Percentiles rank a stretch among this genome's conserved stretches.
Evolutionary conservation across 2,797 vertebrate genomes (phyloP).

Genomic region (Sebastes melanostomus): DNA sequence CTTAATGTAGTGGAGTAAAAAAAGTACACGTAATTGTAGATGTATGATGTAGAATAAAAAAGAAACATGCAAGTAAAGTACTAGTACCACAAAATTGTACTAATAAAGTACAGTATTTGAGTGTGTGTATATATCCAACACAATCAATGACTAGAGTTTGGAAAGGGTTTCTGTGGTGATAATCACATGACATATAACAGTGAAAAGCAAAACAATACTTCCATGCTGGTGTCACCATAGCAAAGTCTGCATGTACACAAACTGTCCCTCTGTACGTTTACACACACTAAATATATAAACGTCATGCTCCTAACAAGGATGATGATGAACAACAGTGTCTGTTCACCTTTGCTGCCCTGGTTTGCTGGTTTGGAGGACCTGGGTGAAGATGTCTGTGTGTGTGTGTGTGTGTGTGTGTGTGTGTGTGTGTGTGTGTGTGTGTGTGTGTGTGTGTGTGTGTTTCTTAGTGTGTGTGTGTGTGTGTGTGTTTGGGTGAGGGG

Average conservation of each 20-base stretch:
- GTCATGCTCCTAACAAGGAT: not conserved
- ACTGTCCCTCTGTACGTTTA: not conserved
- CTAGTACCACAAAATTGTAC: not conserved
- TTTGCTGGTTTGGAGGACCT: not conserved
- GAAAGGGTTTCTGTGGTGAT: not conserved
- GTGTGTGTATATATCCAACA: not conserved
- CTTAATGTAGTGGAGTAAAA: not conserved
- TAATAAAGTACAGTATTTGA: not conserved
- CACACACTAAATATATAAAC: not conserved
- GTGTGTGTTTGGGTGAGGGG: slow-evolving; percentile 9
- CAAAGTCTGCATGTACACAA: not conserved
- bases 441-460: not conserved
- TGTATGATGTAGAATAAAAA: not conserved
- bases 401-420: not conserved
- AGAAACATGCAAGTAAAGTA: not conserved
- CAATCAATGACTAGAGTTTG: not conserved
- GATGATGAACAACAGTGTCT: not conserved
- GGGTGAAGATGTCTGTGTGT: not conserved
- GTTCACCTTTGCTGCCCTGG: not conserved
- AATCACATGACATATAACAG: not conserved
- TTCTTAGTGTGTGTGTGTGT: not conserved
- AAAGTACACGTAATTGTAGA: not conserved
- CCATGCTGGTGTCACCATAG: not conserved
- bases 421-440: not conserved
- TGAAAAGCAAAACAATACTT: not conserved